A percentile compares a stretch with the other conserved stretches of the same genome.
Conservation (phyloP, 2,113 vertebrate genomes). For the Lasiurus cinereus region DNA sequence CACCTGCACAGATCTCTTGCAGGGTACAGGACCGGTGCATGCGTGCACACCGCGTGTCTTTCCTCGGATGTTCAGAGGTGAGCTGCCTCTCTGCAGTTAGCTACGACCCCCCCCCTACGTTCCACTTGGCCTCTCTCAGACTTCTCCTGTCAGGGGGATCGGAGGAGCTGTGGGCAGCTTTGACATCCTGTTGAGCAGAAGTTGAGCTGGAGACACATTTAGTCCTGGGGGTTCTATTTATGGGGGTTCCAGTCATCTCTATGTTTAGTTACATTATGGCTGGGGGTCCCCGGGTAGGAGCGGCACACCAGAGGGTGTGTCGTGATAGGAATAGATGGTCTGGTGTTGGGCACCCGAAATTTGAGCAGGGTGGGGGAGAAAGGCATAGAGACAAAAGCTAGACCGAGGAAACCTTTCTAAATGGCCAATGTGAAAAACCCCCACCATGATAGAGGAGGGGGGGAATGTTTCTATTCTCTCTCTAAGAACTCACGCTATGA, state of each 20-base stretch:
- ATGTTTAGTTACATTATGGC: not conserved
- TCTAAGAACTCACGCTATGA: not conserved
- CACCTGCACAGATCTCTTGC: accelerated
- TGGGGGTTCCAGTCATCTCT: not conserved
- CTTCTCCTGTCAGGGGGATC: no score
- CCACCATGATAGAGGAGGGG: not conserved
- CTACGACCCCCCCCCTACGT: not conserved
- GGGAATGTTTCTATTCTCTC: not conserved
- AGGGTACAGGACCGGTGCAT: no score
- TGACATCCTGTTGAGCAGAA: not conserved
- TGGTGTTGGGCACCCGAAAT: not conserved
- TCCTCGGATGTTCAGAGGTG: not conserved
- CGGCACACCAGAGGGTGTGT: accelerated
- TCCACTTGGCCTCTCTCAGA: not conserved
- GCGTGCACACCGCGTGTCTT: accelerated
- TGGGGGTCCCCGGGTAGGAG: not conserved
- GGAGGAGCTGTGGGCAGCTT: not conserved
- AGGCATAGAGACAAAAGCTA: not conserved
- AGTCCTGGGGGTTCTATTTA: not conserved
- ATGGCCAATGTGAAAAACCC: not conserved
- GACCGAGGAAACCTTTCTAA: not conserved
- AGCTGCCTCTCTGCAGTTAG: not conserved
- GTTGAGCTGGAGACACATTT: not conserved
- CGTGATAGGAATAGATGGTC: accelerated
- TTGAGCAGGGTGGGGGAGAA: no score